A percentile compares a stretch with the other conserved stretches of the same genome.
Evolutionary conservation across 2,888 invertebrate species (phyloP).

Genomic region (Drosophila fulvimacula): DNA sequence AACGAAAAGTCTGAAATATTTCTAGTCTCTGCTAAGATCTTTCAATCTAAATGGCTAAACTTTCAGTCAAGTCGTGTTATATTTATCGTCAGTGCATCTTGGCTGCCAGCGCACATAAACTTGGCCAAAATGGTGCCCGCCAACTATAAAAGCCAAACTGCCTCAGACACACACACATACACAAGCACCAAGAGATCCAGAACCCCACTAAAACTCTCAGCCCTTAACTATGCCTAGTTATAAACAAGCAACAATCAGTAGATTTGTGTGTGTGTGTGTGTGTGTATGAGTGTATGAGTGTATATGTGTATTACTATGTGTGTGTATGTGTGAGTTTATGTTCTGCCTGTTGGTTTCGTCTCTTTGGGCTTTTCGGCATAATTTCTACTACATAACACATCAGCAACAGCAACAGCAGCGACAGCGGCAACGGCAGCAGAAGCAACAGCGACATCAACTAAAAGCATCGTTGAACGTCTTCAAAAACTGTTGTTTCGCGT

Average conservation of each 20-base stretch:
- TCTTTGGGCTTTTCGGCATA: slow-evolving; percentile 52
- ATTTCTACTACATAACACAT: slow-evolving; percentile 69
- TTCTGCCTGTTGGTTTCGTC: slow-evolving; percentile 47
- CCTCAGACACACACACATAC: slow-evolving; percentile 6
- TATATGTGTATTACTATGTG: slow-evolving; percentile 29
- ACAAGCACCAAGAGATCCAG: slow-evolving; percentile 3
- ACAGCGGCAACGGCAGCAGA: slow-evolving; percentile 5
- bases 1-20: slow-evolving; percentile 20
- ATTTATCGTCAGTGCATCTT: slow-evolving; percentile 67
- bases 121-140: slow-evolving; percentile 54
- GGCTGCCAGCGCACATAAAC: slow-evolving; percentile 60
- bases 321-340: slow-evolving; percentile 33
- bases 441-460: slow-evolving; percentile 9
- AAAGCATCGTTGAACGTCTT: slow-evolving; percentile 23
- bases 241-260: slow-evolving; percentile 54
- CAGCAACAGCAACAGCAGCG: slow-evolving; percentile 17
- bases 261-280: slow-evolving; percentile 41
- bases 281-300: slow-evolving; percentile 27
- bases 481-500: slow-evolving; percentile 57
- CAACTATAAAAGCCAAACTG: slow-evolving; percentile 61
- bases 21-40: slow-evolving; percentile 45
- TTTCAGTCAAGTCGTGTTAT: slow-evolving; percentile 61
- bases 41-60: slow-evolving; percentile 67
- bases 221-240: slow-evolving; percentile 54
- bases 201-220: slow-evolving; percentile 7